Percentiles rank a stretch among this genome's conserved stretches.
These are phyloP conservation scores for Mus minutoides DNA, from an alignment of 2,797 vertebrate species.

Conservation along the genomic window DNA sequence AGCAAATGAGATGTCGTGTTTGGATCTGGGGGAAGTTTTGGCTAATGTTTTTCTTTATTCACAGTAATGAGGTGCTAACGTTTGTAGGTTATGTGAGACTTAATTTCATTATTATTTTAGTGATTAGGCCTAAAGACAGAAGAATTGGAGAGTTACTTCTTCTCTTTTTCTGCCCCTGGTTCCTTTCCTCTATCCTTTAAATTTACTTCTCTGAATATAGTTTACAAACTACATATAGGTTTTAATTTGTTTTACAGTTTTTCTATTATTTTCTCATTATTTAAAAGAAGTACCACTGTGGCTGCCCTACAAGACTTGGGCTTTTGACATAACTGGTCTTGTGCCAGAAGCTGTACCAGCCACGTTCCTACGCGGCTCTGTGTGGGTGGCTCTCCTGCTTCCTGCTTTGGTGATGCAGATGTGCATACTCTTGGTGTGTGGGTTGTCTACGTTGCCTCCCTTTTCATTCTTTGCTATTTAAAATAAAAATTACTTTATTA, in stretches of 20 bases:
- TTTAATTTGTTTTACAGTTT: conserved; percentile 43
- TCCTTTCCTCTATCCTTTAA: neutral
- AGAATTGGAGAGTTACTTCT: neutral
- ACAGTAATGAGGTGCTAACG: conserved; percentile 28
- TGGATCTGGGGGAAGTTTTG: conserved; percentile 51
- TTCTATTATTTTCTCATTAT: conserved; percentile 4
- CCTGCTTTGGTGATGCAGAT: neutral
- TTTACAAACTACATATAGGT: conserved; percentile 32
- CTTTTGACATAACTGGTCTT: neutral
- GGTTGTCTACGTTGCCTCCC: neutral
- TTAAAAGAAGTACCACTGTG: neutral
- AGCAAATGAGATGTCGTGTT: conserved; percentile 47
- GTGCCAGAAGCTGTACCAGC: neutral
- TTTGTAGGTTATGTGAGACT: conserved; percentile 50
- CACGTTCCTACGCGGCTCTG: neutral
- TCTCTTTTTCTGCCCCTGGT: neutral
- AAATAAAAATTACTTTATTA: neutral
- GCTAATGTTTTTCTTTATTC: conserved; percentile 35
- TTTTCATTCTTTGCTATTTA: neutral
- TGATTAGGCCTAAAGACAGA: conserved; percentile 17
- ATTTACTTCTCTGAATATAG: conserved; percentile 1
- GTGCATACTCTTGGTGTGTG: neutral
- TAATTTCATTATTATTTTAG: conserved; percentile 43
- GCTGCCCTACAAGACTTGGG: neutral
- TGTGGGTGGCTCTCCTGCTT: neutral